Conservation (phyloP, 2,797 vertebrate genomes). For the Siniperca undulata region DNA sequence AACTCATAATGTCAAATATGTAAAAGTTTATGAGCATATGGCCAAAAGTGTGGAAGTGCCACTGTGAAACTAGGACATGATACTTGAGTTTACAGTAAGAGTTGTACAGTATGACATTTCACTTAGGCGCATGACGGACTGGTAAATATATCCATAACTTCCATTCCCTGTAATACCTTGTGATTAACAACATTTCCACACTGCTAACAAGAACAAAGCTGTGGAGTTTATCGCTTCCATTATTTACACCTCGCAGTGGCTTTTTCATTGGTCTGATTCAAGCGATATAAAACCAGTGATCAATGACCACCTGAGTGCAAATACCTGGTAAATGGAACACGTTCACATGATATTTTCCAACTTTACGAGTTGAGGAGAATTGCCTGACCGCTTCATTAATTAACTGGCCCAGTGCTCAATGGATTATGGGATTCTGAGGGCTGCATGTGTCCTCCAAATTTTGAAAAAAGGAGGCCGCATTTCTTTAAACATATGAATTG, state of each 20-base stretch:
- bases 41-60: background rate
- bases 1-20: slow-evolving; percentile 45
- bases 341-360: slow-evolving; percentile 13
- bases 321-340: slow-evolving; percentile 40
- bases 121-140: slow-evolving; percentile 15
- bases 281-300: slow-evolving; percentile 61
- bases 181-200: slow-evolving; percentile 43
- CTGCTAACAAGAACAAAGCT: slow-evolving; percentile 34
- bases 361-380: slow-evolving; percentile 44
- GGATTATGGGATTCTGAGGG: slow-evolving; percentile 32
- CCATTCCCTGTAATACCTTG: slow-evolving; percentile 16
- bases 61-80: background rate
- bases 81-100: background rate
- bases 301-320: slow-evolving; percentile 50
- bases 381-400: slow-evolving; percentile 52
- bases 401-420: slow-evolving; percentile 39
- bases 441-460: slow-evolving; percentile 23
- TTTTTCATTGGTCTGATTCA: slow-evolving; percentile 60
- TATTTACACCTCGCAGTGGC: slow-evolving; percentile 41
- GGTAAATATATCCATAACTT: slow-evolving; percentile 26
- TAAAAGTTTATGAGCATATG: slow-evolving; percentile 44
- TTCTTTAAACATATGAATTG: slow-evolving; percentile 23
- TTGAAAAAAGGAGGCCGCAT: background rate
- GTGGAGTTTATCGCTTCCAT: slow-evolving; percentile 38
- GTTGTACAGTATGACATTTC: background rate